Percentiles rank a stretch among this genome's conserved stretches.
Evolutionary conservation across 2,113 vertebrate species (phyloP).

Genomic region (Desmodus rotundus): DNA sequence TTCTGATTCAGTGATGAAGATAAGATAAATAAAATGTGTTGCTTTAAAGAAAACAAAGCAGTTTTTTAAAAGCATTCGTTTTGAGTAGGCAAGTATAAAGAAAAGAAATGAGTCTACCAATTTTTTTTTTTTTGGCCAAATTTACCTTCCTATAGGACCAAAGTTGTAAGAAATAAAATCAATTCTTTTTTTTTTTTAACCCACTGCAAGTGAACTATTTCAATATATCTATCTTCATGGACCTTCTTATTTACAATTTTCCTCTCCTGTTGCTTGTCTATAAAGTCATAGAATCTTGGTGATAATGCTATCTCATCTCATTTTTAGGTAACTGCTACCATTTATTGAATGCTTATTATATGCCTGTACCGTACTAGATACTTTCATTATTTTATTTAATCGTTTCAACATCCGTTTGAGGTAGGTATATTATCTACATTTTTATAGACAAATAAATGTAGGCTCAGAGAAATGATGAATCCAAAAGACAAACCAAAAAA

Average conservation of each 20-base stretch:
- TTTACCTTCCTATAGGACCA: conserved; percentile 3
- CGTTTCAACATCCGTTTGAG: conserved; percentile 46
- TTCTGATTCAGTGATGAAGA: conserved; percentile 3
- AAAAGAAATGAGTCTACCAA: neutral
- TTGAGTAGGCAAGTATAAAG: conserved; percentile 28
- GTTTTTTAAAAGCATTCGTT: neutral
- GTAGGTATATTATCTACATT: conserved; percentile 46
- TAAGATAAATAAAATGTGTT: conserved; percentile 28
- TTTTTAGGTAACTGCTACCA: conserved; percentile 61
- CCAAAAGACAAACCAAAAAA: neutral
- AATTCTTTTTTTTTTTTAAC: neutral
- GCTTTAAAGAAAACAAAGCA: conserved; percentile 31
- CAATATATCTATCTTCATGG: neutral
- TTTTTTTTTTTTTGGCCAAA: neutral
- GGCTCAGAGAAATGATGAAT: conserved; percentile 28
- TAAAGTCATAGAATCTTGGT: conserved; percentile 45
- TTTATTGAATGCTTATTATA: conserved; percentile 53
- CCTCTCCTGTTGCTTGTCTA: conserved; percentile 32
- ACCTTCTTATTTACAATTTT: conserved; percentile 27
- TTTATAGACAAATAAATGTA: conserved; percentile 49
- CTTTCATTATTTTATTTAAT: conserved; percentile 60
- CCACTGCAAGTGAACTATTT: neutral
- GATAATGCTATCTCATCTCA: conserved; percentile 55
- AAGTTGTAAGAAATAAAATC: conserved; percentile 38
- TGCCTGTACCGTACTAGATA: conserved; percentile 47